Evolutionary conservation across 2,797 vertebrate genomes (phyloP).

Genomic region (Malacoraja senta): DNA sequence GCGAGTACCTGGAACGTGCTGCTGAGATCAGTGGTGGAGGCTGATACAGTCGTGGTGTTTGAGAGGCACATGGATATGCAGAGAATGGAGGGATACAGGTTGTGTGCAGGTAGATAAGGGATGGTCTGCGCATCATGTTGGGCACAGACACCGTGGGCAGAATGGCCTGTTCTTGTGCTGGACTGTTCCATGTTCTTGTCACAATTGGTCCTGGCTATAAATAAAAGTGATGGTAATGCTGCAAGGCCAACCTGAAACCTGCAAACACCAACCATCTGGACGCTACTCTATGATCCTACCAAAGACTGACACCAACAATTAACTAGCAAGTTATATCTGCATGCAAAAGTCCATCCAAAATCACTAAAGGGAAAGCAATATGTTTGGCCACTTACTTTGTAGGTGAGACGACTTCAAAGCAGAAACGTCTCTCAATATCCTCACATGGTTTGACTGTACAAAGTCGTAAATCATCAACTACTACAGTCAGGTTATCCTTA

Average conservation of each 20-base stretch:
- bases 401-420: slow-evolving; percentile 95
- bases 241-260: background rate
- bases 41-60: too few species aligned
- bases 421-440: slow-evolving; percentile 91
- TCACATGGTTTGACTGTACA: slow-evolving; percentile 96
- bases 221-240: background rate
- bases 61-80: too few species aligned
- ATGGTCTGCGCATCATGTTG: too few species aligned
- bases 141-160: too few species aligned
- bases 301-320: background rate
- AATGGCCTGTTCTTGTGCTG: too few species aligned
- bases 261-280: background rate
- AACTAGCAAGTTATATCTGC: background rate
- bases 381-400: slow-evolving; percentile 76
- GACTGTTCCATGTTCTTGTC: too few species aligned
- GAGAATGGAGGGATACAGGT: too few species aligned
- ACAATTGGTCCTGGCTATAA: background rate
- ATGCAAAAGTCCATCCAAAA: background rate
- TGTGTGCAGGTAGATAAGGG: too few species aligned
- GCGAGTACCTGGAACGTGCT: too few species aligned
- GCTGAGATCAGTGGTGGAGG: too few species aligned
- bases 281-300: background rate
- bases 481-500: slow-evolving; percentile 90
- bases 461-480: slow-evolving; percentile 88
- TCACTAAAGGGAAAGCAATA: background rate